A percentile compares a stretch with the other conserved stretches of the same genome.
phyloP scores from a whole-genome alignment of 1,140 invertebrate species.

The Solenopsis invicta region DNA sequence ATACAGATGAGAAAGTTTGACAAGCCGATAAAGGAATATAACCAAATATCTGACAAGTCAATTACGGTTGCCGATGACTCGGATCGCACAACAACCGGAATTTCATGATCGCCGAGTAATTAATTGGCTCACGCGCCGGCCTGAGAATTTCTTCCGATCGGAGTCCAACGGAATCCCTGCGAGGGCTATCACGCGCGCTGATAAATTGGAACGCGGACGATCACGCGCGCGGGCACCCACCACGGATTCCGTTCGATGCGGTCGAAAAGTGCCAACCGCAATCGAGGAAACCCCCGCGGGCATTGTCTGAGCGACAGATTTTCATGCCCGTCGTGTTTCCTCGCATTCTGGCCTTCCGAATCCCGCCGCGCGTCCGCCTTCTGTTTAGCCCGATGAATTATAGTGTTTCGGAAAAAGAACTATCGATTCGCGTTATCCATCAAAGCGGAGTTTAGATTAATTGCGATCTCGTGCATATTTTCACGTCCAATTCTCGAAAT shows the following conservation, averaged over 20 bases:
- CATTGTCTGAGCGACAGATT: slow-evolving; percentile 66
- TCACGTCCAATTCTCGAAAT: slow-evolving; percentile 4
- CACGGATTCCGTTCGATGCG: slow-evolving; percentile 46
- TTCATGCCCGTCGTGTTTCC: slow-evolving; percentile 45
- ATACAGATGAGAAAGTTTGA: background rate
- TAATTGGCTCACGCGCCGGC: slow-evolving; percentile 51
- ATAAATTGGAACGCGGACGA: slow-evolving; percentile 63
- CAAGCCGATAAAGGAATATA: slow-evolving; percentile 5
- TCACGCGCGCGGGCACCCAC: slow-evolving; percentile 27
- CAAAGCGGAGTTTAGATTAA: slow-evolving; percentile 33
- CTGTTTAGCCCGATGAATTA: slow-evolving; percentile 51
- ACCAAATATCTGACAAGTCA: slow-evolving; percentile 39
- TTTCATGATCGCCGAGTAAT: slow-evolving; percentile 59
- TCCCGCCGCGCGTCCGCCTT: background rate
- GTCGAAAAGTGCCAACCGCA: slow-evolving; percentile 52
- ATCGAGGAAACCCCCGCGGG: slow-evolving; percentile 45
- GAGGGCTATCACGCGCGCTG: slow-evolving; percentile 45
- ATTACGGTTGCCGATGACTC: slow-evolving; percentile 48
- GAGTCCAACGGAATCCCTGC: slow-evolving; percentile 40
- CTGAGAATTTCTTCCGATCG: slow-evolving; percentile 58
- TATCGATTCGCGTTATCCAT: slow-evolving; percentile 27
- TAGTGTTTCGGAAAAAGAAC: slow-evolving; percentile 13
- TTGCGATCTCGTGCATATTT: slow-evolving; percentile 31
- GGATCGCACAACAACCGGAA: slow-evolving; percentile 40
- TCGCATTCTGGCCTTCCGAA: slow-evolving; percentile 12